Conservation (phyloP, 2,797 vertebrate species). For the Enteromius thamalakanensis region DNA sequence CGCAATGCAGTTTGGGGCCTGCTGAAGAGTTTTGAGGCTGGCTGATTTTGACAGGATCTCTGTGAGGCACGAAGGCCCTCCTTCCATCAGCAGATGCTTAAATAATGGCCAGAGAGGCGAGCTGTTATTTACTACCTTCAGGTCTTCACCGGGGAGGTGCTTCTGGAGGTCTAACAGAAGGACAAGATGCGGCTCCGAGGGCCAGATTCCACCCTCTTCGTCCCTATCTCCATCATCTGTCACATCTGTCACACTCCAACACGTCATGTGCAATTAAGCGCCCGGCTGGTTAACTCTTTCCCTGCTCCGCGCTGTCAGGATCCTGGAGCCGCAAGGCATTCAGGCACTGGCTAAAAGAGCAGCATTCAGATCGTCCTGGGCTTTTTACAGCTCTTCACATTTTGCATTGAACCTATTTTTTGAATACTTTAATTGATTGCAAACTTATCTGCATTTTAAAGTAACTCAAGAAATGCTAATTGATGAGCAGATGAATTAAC, state of each 20-base stretch:
- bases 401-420: neutral
- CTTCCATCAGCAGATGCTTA: conserved; percentile 52
- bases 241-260: conserved; percentile 54
- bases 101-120: conserved; percentile 56
- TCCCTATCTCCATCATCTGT: conserved; percentile 55
- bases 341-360: conserved; percentile 37
- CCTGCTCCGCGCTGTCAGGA: conserved; percentile 14
- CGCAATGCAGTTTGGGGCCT: conserved; percentile 40
- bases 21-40: conserved; percentile 55
- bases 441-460: neutral
- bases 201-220: conserved; percentile 42
- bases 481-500: neutral
- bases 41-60: conserved; percentile 58
- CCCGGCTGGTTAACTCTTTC: conserved; percentile 55
- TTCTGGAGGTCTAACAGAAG: conserved; percentile 46
- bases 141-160: conserved; percentile 35
- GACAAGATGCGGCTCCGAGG: conserved; percentile 16
- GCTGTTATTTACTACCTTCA: conserved; percentile 55
- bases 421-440: neutral
- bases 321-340: conserved; percentile 28
- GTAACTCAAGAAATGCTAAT: neutral
- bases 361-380: conserved; percentile 8
- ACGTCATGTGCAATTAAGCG: conserved; percentile 57
- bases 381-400: conserved; percentile 13
- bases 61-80: conserved; percentile 39